Evolutionary conservation across 2,113 vertebrate genomes (phyloP).

Genomic region (Clarias macrocephalus): DNA sequence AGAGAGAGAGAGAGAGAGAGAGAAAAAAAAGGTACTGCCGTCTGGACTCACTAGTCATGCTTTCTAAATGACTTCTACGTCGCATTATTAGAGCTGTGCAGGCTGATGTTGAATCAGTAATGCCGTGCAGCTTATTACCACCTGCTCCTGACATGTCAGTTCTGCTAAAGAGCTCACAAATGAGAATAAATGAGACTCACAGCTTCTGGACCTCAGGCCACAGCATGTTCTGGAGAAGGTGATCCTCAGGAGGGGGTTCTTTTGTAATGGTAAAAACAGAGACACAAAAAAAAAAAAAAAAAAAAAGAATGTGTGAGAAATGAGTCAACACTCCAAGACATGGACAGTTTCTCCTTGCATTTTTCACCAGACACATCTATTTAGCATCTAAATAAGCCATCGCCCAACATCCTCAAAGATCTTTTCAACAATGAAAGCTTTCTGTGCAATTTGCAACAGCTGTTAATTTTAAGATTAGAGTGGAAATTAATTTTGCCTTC

Average conservation of each 20-base stretch:
- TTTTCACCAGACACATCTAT: slow-evolving; percentile 29
- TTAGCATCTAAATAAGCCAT: slow-evolving; percentile 37
- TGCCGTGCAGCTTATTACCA: slow-evolving; percentile 12
- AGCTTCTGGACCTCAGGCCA: slow-evolving; percentile 98
- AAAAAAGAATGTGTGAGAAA: slow-evolving; percentile 24
- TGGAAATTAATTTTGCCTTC: slow-evolving; percentile 38
- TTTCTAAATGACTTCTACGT: slow-evolving; percentile 41
- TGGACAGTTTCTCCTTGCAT: background rate
- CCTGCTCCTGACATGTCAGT: slow-evolving; percentile 24
- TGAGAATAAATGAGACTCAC: slow-evolving; percentile 76
- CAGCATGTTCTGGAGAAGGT: slow-evolving; percentile 95
- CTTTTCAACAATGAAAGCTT: slow-evolving; percentile 39
- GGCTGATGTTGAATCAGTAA: slow-evolving; percentile 20
- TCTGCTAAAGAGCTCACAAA: slow-evolving; percentile 37
- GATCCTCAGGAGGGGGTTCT: slow-evolving; percentile 95
- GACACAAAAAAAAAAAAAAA: slow-evolving; percentile 14
- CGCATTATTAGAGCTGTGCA: slow-evolving; percentile 43
- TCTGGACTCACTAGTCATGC: slow-evolving; percentile 21
- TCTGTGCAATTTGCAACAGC: slow-evolving; percentile 45
- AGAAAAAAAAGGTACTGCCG: background rate
- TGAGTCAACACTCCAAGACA: slow-evolving; percentile 21
- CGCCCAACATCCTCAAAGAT: slow-evolving; percentile 36
- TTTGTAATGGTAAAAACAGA: slow-evolving; percentile 36
- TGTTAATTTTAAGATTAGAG: slow-evolving; percentile 25
- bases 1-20: background rate